phyloP scores from a whole-genome alignment of 2,797 vertebrate genomes.

The Sus cebifrons region DNA sequence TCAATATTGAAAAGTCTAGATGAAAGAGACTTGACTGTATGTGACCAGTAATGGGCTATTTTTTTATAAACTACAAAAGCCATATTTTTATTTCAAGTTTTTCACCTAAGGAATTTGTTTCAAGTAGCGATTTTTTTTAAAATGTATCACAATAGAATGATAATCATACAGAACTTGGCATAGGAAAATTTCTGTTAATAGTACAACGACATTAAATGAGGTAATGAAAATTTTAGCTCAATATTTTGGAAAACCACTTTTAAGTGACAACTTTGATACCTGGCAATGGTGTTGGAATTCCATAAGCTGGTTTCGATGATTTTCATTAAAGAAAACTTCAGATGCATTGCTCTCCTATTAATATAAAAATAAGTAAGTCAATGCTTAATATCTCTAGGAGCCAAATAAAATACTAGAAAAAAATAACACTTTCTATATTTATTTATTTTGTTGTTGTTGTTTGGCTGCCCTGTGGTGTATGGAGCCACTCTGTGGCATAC shows the following conservation, averaged over 20 bases:
- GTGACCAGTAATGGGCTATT: neutral
- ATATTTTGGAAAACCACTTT: slow-evolving; percentile 55
- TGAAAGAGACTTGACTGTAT: slow-evolving; percentile 29
- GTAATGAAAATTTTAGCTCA: slow-evolving; percentile 3
- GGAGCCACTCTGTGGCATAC: no score
- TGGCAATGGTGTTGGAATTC: slow-evolving; percentile 87
- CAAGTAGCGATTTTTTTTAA: slow-evolving; percentile 33
- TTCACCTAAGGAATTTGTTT: slow-evolving; percentile 1
- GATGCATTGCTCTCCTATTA: slow-evolving; percentile 84
- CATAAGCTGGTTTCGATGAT: slow-evolving; percentile 85
- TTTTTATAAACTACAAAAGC: neutral
- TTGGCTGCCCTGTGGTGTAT: no score
- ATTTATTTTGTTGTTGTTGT: no score
- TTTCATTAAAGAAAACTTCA: slow-evolving; percentile 82
- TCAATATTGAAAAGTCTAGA: slow-evolving; percentile 34
- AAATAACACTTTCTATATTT: neutral
- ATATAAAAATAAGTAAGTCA: slow-evolving; percentile 44
- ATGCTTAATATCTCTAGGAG: slow-evolving; percentile 51
- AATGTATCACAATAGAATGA: neutral
- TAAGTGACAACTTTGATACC: slow-evolving; percentile 79
- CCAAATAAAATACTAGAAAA: slow-evolving; percentile 66
- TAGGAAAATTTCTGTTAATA: neutral
- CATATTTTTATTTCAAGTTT: slow-evolving; percentile 34
- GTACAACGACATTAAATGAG: slow-evolving; percentile 32
- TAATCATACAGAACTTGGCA: slow-evolving; percentile 20